These are phyloP conservation scores for Tapirus terrestris DNA, from an alignment of 2,113 vertebrate species.

Conservation along the genomic window DNA sequence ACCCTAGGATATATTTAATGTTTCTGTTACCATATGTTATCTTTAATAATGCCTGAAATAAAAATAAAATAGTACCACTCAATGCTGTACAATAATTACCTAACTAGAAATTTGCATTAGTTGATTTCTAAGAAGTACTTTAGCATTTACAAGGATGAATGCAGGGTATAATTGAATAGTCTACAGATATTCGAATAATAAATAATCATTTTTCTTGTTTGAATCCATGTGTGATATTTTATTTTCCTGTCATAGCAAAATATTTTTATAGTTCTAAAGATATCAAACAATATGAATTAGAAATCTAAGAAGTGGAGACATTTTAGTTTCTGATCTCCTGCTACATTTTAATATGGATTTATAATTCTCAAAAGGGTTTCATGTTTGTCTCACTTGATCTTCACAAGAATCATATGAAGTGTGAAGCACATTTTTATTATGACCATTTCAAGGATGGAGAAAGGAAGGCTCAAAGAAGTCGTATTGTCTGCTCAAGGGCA, in stretches of 20 bases:
- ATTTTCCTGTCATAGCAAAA: neutral
- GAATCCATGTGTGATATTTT: neutral
- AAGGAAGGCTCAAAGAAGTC: neutral
- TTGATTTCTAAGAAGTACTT: neutral
- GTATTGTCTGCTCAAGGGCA: neutral
- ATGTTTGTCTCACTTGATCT: neutral
- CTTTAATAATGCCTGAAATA: conserved; percentile 1
- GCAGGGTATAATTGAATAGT: neutral
- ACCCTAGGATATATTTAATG: neutral
- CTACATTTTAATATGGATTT: neutral
- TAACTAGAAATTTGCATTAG: neutral
- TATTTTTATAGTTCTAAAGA: neutral
- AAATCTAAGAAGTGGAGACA: neutral
- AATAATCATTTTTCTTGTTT: neutral
- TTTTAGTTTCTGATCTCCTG: neutral
- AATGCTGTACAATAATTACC: neutral
- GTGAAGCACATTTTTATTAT: neutral
- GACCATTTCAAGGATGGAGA: neutral
- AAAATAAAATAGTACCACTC: neutral
- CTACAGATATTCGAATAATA: neutral
- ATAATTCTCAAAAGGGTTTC: neutral
- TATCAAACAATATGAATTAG: neutral
- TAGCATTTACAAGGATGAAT: neutral
- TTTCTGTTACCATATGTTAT: neutral
- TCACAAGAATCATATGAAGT: neutral